Conservation (phyloP, 2,113 vertebrate species). For the Megaceryle torquata region DNA sequence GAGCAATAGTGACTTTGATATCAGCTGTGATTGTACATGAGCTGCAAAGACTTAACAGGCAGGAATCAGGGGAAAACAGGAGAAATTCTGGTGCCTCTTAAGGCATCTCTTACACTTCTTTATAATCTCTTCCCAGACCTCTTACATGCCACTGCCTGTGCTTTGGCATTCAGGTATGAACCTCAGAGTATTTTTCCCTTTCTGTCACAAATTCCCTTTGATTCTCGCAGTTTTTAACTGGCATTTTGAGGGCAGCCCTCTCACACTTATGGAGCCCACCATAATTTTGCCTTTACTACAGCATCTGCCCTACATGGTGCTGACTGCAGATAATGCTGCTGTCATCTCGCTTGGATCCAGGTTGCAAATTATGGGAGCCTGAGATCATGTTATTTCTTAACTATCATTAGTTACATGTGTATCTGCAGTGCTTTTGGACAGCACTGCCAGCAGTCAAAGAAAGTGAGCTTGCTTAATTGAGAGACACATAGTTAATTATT, state of each 20-base stretch:
- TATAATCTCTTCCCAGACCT: not conserved
- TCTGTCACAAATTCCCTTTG: not conserved
- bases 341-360: not conserved
- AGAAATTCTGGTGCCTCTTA: not conserved
- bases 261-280: accelerated
- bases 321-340: not conserved
- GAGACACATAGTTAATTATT: slow-evolving; percentile 38
- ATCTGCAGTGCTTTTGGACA: not conserved
- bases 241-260: not conserved
- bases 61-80: not conserved
- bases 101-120: not conserved
- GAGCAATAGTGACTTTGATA: not conserved
- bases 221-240: not conserved
- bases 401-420: not conserved
- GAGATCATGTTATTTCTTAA: not conserved
- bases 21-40: not conserved
- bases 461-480: slow-evolving; percentile 27
- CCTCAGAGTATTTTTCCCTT: not conserved
- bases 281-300: not conserved
- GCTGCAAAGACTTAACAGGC: not conserved
- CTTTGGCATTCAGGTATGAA: not conserved
- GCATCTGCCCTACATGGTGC: not conserved
- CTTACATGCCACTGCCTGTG: not conserved
- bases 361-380: not conserved
- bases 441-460: not conserved